Percentiles rank a stretch among this genome's conserved stretches.
Conservation (phyloP, 2,888 invertebrate species). For the Trissoscelio sp. region DNA sequence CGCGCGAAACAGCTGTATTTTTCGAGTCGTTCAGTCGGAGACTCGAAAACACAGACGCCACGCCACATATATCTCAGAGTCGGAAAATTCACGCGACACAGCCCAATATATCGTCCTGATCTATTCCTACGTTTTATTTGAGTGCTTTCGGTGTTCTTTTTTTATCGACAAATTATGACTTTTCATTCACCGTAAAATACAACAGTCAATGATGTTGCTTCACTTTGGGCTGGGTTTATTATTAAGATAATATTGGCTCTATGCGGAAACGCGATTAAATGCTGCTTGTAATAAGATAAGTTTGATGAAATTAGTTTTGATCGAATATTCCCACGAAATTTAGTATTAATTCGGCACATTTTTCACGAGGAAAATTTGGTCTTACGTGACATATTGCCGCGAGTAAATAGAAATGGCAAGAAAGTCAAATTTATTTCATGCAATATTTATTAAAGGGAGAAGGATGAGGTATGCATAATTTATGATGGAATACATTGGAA, state of each 20-base stretch:
- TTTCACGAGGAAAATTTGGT: conserved; percentile 15
- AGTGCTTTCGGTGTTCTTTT: no score
- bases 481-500: conserved; percentile 15
- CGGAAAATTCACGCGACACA: conserved; percentile 9
- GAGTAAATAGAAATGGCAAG: conserved; percentile 31
- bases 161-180: not conserved
- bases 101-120: conserved; percentile 19
- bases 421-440: conserved; percentile 39
- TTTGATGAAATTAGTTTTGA: conserved; percentile 26
- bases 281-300: conserved; percentile 22
- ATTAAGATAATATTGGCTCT: conserved; percentile 33
- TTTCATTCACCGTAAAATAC: conserved; percentile 10
- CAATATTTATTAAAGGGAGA: conserved; percentile 29
- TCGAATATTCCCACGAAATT: conserved; percentile 19
- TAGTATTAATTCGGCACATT: not conserved
- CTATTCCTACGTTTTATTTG: conserved; percentile 19
- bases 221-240: conserved; percentile 23
- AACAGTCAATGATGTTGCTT: conserved; percentile 6
- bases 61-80: conserved; percentile 15
- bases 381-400: conserved; percentile 2
- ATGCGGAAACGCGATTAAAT: conserved; percentile 15
- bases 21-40: conserved; percentile 35
- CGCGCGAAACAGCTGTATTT: conserved; percentile 64
- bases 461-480: conserved; percentile 18
- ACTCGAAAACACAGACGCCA: not conserved